Conservation (phyloP, 2,797 vertebrate species). For the Eospalax fontanierii region DNA sequence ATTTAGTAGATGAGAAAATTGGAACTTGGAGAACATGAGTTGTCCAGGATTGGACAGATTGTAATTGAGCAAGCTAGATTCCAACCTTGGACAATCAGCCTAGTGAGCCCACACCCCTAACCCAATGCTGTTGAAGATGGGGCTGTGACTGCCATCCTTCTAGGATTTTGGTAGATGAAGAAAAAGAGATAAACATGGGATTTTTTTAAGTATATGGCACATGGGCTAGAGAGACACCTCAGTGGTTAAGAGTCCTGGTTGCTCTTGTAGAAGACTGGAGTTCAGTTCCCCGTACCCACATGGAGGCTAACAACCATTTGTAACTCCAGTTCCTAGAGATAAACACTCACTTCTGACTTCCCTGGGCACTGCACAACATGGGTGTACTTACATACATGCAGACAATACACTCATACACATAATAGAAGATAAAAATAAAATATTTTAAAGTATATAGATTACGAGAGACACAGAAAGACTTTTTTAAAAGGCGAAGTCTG, state of each 20-base stretch:
- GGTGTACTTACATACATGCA: too few species aligned
- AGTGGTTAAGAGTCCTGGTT: too few species aligned
- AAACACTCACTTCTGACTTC: too few species aligned
- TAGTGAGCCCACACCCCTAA: not conserved
- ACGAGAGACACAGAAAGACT: not conserved
- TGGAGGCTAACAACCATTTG: too few species aligned
- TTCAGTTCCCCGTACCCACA: too few species aligned
- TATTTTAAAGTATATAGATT: too few species aligned
- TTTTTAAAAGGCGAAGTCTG: not conserved
- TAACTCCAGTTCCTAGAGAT: too few species aligned
- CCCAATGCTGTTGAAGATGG: not conserved
- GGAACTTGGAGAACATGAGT: not conserved
- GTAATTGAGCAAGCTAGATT: not conserved
- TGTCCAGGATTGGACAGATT: too few species aligned
- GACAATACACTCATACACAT: too few species aligned
- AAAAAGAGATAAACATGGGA: not conserved
- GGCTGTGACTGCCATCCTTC: not conserved
- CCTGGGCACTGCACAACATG: too few species aligned
- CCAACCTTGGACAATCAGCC: not conserved
- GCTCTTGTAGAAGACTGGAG: too few species aligned
- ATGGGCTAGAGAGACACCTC: not conserved
- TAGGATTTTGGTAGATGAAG: not conserved
- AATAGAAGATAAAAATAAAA: too few species aligned
- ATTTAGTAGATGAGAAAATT: not conserved
- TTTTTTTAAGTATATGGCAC: not conserved